Base-by-base conservation (phyloP, 2,797 vertebrate genomes). In the Ptychobarbus kaznakovi region DNA sequence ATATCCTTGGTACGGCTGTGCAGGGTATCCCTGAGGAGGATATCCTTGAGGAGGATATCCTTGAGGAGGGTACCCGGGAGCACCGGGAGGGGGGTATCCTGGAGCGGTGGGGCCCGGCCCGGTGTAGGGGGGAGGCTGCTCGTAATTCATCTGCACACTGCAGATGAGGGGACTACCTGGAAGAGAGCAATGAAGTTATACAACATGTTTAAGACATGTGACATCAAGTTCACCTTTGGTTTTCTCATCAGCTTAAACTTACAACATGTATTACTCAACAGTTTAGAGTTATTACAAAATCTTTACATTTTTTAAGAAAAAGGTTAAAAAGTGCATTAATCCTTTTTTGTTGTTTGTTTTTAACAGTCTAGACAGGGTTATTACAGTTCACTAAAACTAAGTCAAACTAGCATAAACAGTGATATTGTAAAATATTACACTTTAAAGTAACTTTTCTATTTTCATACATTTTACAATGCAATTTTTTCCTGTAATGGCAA, bases 51-150 rank as follows among this genome's bases (percentile, higher is more conserved):
- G 69, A 8, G 88, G 93, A 83, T 91, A 94, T 0, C 90, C 83
- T 0, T 89, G 87, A 63, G 84, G 7, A 0, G 91, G 91, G 79
- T 88, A 90, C 35, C 42, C 1, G 0, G 83, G 65, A 0, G 91
- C 9, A 0, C 51, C 5, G 82, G 91, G 44, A 89, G 87, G 0
- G 28, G 90, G 20, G 78, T 87, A 91, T 3, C 56, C 80, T 0
- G 90, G 88, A 49, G 89, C 86, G 0, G 73, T 82, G 1, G 90
- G 90, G 28, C 87, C 90, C 18, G 86, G 89, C 3, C 92, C 93
- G 15, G 69, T 84, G 46, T 94, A 94, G 0, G 93, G 92, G n/a
- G 94, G 94, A 38, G 93, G 93, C 20, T 90, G 91, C 0, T 93
- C 94, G 25, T 83, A 73, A 80, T 81, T 93, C 94, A 95, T 95